Evolutionary conservation across 2,113 vertebrate genomes (phyloP).

Genomic region (Catharus minimus): DNA sequence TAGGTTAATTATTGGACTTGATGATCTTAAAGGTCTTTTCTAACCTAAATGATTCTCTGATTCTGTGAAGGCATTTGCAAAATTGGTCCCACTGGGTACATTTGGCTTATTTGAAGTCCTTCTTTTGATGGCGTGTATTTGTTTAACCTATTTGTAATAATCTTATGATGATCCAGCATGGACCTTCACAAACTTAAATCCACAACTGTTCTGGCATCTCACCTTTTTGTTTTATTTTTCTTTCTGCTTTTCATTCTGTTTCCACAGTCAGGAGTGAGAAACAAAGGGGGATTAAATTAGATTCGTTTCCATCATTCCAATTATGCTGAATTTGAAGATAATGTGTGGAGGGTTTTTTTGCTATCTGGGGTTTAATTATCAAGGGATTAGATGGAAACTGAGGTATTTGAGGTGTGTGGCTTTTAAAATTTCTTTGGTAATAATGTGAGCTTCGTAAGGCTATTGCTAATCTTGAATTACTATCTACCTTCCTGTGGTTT

Average conservation of each 20-base stretch:
- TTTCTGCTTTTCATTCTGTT: constrained; percentile 7
- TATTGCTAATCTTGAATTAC: constrained; percentile 13
- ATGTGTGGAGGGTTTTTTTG: neutral
- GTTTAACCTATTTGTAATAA: neutral
- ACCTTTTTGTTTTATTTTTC: constrained; percentile 27
- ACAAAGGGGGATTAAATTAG: constrained; percentile 12
- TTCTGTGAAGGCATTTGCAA: neutral
- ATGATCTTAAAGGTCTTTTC: neutral
- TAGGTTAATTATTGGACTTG: neutral
- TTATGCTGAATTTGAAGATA: constrained; percentile 12
- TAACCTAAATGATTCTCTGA: neutral
- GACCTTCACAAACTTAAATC: neutral
- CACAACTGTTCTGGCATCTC: neutral
- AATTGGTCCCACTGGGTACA: neutral
- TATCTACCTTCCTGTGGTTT: constrained; percentile 32
- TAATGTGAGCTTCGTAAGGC: neutral
- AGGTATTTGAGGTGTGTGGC: neutral
- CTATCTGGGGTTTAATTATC: constrained; percentile 27
- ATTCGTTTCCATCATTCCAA: constrained; percentile 1
- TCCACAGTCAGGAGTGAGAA: neutral
- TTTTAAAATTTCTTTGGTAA: neutral
- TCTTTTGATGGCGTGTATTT: neutral
- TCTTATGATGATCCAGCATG: neutral
- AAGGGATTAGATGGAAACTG: neutral
- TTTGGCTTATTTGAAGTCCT: neutral